These are phyloP conservation scores for Capra hircus DNA, from an alignment of 2,113 vertebrate species.

Conservation along the genomic window DNA sequence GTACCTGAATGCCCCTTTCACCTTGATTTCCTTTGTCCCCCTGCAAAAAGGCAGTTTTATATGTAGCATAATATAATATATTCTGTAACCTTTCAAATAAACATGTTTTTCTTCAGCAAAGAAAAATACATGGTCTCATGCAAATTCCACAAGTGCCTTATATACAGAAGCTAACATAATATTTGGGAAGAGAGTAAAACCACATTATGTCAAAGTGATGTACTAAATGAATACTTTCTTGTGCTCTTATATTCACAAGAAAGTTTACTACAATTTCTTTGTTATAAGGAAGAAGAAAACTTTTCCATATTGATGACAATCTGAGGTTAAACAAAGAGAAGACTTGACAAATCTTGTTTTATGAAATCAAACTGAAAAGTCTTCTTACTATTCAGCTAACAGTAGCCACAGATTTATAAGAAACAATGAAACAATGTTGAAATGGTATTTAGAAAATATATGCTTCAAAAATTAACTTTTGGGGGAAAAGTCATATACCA, in stretches of 20 bases:
- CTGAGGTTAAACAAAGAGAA: not conserved
- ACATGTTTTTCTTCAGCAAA: not conserved
- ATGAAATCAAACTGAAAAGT: conserved; percentile 32
- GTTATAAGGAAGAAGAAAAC: not conserved
- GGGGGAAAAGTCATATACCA: not conserved
- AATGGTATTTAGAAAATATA: not conserved
- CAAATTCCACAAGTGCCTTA: not conserved
- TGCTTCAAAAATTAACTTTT: not conserved
- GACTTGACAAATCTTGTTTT: not conserved
- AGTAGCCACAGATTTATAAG: conserved; percentile 9
- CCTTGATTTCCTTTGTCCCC: conserved; percentile 85
- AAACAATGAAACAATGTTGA: not conserved
- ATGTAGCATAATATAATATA: not conserved
- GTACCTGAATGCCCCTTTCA: conserved; percentile 84
- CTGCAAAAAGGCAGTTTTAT: conserved; percentile 72
- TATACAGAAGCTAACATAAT: not conserved
- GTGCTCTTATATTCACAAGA: not conserved
- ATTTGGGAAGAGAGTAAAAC: not conserved
- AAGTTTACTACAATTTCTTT: not conserved
- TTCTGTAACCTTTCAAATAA: not conserved
- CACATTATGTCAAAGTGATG: not conserved
- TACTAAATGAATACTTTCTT: not conserved
- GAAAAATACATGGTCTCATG: not conserved
- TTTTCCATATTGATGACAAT: not conserved
- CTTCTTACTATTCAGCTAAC: not conserved